These are phyloP conservation scores for Acropternis orthonyx DNA, from an alignment of 2,797 vertebrate species.

Conservation along the genomic window DNA sequence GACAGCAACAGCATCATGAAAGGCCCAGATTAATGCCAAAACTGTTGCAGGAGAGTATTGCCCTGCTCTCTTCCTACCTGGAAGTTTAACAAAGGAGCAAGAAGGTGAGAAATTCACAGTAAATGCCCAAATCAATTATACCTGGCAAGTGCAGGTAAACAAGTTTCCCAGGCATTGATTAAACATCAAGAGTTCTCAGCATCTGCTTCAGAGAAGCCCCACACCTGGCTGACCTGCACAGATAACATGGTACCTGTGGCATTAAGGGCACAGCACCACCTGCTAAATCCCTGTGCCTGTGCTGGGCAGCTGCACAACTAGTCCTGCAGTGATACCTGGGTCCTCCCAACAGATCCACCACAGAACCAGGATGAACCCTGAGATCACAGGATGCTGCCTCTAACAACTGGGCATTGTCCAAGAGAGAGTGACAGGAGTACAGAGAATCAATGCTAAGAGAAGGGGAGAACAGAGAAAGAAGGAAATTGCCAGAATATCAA, in stretches of 20 bases:
- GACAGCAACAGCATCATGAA: not conserved
- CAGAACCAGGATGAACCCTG: not conserved
- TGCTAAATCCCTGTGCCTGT: accelerated
- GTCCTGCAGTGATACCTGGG: not conserved
- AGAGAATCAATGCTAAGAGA: not conserved
- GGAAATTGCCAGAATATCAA: not conserved
- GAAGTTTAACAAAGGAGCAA: not conserved
- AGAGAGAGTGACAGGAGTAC: accelerated
- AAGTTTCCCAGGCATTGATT: not conserved
- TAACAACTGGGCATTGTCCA: no score
- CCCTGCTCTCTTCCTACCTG: not conserved
- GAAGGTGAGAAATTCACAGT: conserved; percentile 1
- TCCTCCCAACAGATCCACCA: not conserved
- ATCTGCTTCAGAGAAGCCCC: not conserved
- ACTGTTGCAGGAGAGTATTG: not conserved
- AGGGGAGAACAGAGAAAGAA: not conserved
- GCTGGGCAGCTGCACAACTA: not conserved
- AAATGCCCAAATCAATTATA: conserved; percentile 21
- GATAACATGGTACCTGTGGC: accelerated
- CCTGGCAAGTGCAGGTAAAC: conserved; percentile 32
- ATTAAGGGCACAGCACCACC: accelerated
- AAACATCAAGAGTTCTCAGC: conserved; percentile 3
- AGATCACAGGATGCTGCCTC: not conserved
- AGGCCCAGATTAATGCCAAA: not conserved
- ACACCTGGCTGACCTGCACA: not conserved